Evolutionary conservation across 2,888 invertebrate species (phyloP), one percentile per base, ranked within the genome.

Genomic region (Drosophila yooni): DNA sequence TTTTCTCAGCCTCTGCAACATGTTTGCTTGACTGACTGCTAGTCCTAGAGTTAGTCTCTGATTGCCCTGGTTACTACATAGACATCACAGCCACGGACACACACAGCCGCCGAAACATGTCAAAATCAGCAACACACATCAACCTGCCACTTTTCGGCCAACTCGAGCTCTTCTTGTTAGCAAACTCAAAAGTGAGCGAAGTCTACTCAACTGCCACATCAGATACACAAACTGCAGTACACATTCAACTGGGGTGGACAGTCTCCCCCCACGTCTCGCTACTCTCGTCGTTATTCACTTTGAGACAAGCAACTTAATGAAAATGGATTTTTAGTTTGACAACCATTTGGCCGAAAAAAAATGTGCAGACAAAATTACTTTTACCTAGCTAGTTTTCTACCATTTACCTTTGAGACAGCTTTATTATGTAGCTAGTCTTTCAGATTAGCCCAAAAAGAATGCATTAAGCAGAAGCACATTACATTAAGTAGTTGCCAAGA

Each of bases 281-380:
- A 3, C 36, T 15, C 15, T 18, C 15, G 4, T 21, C 11, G n/a
- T 34, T 52, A 31, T 59, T 13, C 40, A 27, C 27, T 46, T 50
- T 29, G 25, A 33, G 36, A 33, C 53, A 54, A 62, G 70, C 60
- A 76, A 68, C 68, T 64, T 81, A 84, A 86, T 88, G 77, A 84
- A 79, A 79, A 87, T 79, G 79, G 79, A 77, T 70, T 84, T 87
- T 81, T 76, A 74, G 72, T 74, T 69, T 53, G 18, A 33, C 52
- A 43, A 36, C 11, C 36, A 25, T 36, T 56, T 40, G 40, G 38
- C 2, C 10, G 13, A 46, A 27, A 33, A 31, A 68, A 50, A 29
- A 40, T 15, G 15, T 29, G 58, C 11, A n/a, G 40, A 60, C 3
- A 29, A 51, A 48, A 46, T 54, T 40, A 46, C 56, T 46, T 33